These are phyloP conservation scores for Salvelinus sp. DNA, from an alignment of 2,113 vertebrate species.

Conservation along the genomic window DNA sequence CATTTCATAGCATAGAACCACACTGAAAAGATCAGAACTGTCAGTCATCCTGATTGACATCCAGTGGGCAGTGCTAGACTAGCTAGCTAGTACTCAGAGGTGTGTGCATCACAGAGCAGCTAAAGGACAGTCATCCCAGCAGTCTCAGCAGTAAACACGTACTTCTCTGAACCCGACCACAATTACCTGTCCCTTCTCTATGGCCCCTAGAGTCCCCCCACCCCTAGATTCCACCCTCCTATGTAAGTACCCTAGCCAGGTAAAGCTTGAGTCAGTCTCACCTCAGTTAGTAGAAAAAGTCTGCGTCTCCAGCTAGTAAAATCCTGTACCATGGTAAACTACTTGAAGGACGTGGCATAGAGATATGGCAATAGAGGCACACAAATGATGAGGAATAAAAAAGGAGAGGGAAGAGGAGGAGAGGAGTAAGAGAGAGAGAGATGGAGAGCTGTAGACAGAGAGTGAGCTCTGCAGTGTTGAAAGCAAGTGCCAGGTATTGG, in stretches of 20 bases:
- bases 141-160: too few relatives aligned
- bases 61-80: too few relatives aligned
- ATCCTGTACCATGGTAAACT: slow-evolving; percentile 2
- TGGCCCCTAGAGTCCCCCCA: too few relatives aligned
- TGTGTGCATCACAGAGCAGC: too few relatives aligned
- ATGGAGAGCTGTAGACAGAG: slow-evolving; percentile 12
- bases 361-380: not conserved
- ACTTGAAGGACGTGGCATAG: slow-evolving; percentile 1
- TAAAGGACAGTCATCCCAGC: too few relatives aligned
- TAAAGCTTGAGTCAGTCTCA: not conserved
- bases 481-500: slow-evolving; percentile 29
- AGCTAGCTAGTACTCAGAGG: too few relatives aligned
- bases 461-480: slow-evolving; percentile 35
- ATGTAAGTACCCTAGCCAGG: not conserved
- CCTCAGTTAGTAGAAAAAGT: slow-evolving; percentile 1
- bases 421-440: not conserved
- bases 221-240: not conserved
- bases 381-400: not conserved
- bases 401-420: not conserved
- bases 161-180: too few relatives aligned
- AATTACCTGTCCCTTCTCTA: too few relatives aligned
- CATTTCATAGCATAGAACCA: too few relatives aligned
- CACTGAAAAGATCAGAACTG: too few relatives aligned
- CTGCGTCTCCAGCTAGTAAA: not conserved
- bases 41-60: too few relatives aligned